These are phyloP conservation scores for Neodontobutis hainanensis DNA, from an alignment of 2,113 vertebrate species.

Conservation along the genomic window DNA sequence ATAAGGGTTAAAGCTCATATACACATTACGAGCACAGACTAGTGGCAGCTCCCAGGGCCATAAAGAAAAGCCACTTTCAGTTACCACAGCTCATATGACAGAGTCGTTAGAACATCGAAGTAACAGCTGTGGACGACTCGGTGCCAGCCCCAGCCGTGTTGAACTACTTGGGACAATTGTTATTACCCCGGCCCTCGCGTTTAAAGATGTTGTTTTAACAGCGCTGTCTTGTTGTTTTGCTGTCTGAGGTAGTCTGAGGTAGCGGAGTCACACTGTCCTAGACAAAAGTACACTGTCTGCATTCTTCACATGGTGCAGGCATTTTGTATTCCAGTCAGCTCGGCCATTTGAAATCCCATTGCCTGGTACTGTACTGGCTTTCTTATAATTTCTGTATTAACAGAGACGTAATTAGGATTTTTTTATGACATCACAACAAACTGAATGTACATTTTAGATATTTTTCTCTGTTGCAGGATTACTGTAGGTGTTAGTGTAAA, in stretches of 20 bases:
- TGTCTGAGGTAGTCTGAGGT: conserved; percentile 28
- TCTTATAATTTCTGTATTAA: not conserved
- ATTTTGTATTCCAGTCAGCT: not conserved
- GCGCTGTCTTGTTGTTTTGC: conserved; percentile 44
- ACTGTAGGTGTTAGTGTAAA: too few relatives aligned
- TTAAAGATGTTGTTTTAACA: conserved; percentile 65
- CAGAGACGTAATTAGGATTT: too few relatives aligned
- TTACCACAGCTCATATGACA: conserved; percentile 71
- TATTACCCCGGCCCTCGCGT: conserved; percentile 32
- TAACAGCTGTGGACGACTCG: conserved; percentile 78
- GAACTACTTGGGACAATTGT: conserved; percentile 52
- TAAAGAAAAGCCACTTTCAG: conserved; percentile 68
- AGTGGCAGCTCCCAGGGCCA: conserved; percentile 50
- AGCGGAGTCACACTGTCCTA: conserved; percentile 42
- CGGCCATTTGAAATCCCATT: not conserved
- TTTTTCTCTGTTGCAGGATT: too few relatives aligned
- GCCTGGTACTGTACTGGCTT: not conserved
- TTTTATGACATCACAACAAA: too few relatives aligned
- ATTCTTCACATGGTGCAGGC: conserved; percentile 18
- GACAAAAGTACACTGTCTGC: conserved; percentile 39
- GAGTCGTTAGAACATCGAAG: conserved; percentile 44
- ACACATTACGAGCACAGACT: conserved; percentile 2
- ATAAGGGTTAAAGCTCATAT: too few relatives aligned
- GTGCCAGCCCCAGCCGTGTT: conserved; percentile 76
- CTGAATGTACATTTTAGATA: too few relatives aligned